Base-by-base conservation (phyloP, 2,797 vertebrate species). In the Bovichtus diacanthus region DNA sequence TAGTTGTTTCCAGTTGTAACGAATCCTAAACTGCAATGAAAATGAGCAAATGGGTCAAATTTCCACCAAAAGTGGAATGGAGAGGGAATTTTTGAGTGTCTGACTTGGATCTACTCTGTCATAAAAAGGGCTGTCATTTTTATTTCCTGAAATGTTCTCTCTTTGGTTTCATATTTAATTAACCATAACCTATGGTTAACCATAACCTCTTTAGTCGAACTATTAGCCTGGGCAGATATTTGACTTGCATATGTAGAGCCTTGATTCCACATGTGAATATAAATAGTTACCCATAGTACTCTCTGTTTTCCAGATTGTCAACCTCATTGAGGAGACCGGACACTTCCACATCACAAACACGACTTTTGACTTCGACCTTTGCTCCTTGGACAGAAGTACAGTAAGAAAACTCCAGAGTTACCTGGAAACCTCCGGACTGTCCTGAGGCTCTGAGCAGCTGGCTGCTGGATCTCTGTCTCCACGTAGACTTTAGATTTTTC, bases 301-400 rank as follows among this genome's bases (percentile, higher is more conserved):
- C 56, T 72, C 25, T 86, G 18, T 64, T 54, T 81, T 84, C n/a
- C 94, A 99, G 98, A 97, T 99, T 41, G 98, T 99, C 85, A 99
- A 99, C 93, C 98, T 99, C 66, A 99, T 99, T 83, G 98, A 99
- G 93, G 98, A 99, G 95, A 99, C 98, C n/a, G 98, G 98, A 95
- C 98, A 99, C 92, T 99, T 99, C 94, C 98, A 99, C 93, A 98
- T 99, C 93, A 99, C 98, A 87, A 99, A 98, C 93, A 99, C 98
- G 88, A 99, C 98, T 47, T 99, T 99, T 96, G 98, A 99, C 95
- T 99, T 99, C 95, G 98, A 99, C 91, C 97, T 99, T 89, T 99
- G 97, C 94, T 99, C 98, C 21, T 92, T 99, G 96, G 98, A 99
- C 94, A 97, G 97, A 96, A 97, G 96, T 65, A 99, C 98, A 46